Conservation (phyloP, 1,140 invertebrate genomes). For the Vanessa tameamea region DNA sequence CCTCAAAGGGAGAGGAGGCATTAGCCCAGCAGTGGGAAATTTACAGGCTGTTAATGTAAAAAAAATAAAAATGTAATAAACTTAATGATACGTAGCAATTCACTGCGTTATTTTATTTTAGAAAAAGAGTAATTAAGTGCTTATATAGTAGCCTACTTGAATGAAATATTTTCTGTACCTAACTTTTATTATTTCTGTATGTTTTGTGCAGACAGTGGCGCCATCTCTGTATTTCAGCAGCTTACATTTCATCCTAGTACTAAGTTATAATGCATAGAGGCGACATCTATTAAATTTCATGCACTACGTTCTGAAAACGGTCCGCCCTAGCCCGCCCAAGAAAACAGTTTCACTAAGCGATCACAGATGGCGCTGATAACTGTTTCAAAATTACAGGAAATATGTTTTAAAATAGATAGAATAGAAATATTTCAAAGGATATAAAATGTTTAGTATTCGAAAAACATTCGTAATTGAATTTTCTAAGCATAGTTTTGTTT, state of each 20-base stretch:
- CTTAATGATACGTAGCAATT: too few relatives aligned
- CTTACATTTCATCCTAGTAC: slow-evolving; percentile 15
- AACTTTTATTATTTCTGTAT: too few relatives aligned
- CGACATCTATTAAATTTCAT: slow-evolving; percentile 37
- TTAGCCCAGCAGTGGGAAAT: too few relatives aligned
- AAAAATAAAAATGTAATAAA: too few relatives aligned
- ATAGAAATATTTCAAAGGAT: too few relatives aligned
- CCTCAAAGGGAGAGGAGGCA: too few relatives aligned
- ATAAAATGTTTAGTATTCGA: not conserved
- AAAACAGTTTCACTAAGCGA: slow-evolving; percentile 6
- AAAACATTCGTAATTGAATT: not conserved
- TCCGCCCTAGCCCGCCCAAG: slow-evolving; percentile 8
- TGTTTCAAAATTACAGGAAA: not conserved
- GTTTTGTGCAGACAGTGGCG: slow-evolving; percentile 11
- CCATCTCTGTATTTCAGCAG: slow-evolving; percentile 37
- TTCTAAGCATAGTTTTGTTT: not conserved
- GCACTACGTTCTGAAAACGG: slow-evolving; percentile 13
- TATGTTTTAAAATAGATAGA: not conserved
- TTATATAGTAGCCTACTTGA: too few relatives aligned
- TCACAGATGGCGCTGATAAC: slow-evolving; percentile 30
- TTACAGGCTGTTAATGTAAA: too few relatives aligned
- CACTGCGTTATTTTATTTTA: too few relatives aligned
- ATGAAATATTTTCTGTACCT: too few relatives aligned
- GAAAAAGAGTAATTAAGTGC: too few relatives aligned
- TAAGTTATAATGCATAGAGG: slow-evolving; percentile 8